A percentile compares a stretch with the other conserved stretches of the same genome.
phyloP scores from a whole-genome alignment of 1,140 invertebrate genomes.

The Tetranychus cinnabarinus region DNA sequence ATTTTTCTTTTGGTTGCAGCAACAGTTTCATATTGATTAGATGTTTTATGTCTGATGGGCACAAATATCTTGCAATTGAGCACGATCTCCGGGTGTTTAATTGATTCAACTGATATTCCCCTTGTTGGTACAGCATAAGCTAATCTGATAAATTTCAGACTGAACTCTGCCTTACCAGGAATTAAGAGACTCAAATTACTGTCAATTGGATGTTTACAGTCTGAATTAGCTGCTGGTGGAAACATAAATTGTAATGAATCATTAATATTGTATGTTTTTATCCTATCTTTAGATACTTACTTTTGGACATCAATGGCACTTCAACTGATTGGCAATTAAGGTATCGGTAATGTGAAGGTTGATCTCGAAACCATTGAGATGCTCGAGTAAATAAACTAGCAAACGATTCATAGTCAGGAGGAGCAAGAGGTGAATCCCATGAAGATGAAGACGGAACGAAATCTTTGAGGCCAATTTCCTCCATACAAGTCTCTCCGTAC shows the following conservation, averaged over 20 bases:
- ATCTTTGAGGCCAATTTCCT: conserved; percentile 1
- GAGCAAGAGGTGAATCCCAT: conserved; percentile 5
- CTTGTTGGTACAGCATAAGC: neutral
- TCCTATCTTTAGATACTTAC: neutral
- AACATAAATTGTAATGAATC: neutral
- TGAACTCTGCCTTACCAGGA: neutral
- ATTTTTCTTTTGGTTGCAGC: neutral
- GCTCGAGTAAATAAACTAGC: neutral
- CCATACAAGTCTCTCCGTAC: neutral
- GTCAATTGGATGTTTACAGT: neutral
- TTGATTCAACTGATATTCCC: neutral
- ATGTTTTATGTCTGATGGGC: neutral
- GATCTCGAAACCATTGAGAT: neutral
- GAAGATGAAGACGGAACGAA: neutral
- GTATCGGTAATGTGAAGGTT: neutral
- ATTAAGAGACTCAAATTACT: neutral
- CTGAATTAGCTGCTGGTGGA: neutral
- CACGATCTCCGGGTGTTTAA: neutral
- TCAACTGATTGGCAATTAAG: neutral
- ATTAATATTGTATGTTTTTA: neutral
- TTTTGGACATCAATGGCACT: neutral
- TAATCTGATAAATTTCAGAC: neutral
- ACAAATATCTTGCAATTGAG: neutral
- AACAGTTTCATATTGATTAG: neutral
- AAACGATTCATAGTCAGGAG: conserved; percentile 2